These are phyloP conservation scores for Dorcus parallelipipedus DNA, from an alignment of 2,888 invertebrate species.

Conservation along the genomic window DNA sequence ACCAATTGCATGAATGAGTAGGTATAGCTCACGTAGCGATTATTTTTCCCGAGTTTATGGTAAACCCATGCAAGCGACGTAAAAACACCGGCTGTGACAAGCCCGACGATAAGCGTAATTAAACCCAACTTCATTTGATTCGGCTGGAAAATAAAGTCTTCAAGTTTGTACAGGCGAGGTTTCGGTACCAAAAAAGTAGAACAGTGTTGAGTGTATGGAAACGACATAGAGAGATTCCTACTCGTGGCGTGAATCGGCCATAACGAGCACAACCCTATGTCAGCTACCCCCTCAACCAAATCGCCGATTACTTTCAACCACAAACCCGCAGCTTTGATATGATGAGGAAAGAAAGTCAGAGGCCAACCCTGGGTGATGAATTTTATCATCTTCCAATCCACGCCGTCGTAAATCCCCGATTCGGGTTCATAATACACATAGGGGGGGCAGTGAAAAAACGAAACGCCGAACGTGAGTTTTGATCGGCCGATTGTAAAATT, in stretches of 20 bases:
- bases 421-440: not conserved
- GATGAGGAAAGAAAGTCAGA: not conserved
- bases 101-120: not conserved
- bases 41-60: not conserved
- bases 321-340: not conserved
- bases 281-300: slow-evolving; percentile 1
- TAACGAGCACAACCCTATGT: slow-evolving; percentile 14
- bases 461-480: not conserved
- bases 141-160: slow-evolving; percentile 11
- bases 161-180: slow-evolving; percentile 12
- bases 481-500: not conserved
- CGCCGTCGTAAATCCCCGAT: not conserved
- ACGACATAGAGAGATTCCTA: slow-evolving; percentile 4
- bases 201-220: slow-evolving; percentile 23
- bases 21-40: slow-evolving; percentile 1
- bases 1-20: slow-evolving; percentile 1
- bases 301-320: slow-evolving; percentile 4
- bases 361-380: slow-evolving; percentile 8
- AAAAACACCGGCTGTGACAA: slow-evolving; percentile 2
- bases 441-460: slow-evolving; percentile 2
- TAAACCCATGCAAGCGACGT: slow-evolving; percentile 7
- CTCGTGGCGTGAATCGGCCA: slow-evolving; percentile 3
- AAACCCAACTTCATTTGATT: slow-evolving; percentile 6
- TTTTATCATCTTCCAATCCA: slow-evolving; percentile 10
- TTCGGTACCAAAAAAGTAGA: slow-evolving; percentile 26